Percentiles rank a stretch among this genome's conserved stretches.
phyloP scores from a whole-genome alignment of 2,797 vertebrate genomes.

The Hypotaenidia okinawae region DNA sequence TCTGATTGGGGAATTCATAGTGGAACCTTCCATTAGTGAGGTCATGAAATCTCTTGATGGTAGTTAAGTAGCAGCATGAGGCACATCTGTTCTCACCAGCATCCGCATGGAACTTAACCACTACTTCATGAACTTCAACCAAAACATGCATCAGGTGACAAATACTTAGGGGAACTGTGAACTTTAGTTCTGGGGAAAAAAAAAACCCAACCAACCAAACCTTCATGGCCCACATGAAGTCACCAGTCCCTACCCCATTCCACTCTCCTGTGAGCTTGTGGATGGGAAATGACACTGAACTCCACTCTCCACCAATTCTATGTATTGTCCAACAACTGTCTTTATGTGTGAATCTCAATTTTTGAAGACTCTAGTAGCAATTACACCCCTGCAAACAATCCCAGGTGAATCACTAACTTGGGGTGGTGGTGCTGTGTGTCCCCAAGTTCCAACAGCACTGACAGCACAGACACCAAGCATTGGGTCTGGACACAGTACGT shows the following conservation, averaged over 20 bases:
- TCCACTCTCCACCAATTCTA: too few relatives aligned
- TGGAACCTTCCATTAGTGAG: not conserved
- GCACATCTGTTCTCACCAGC: accelerated
- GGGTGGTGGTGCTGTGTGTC: too few relatives aligned
- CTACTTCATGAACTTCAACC: not conserved
- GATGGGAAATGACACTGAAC: accelerated
- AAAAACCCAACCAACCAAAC: too few relatives aligned
- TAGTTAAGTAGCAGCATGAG: not conserved
- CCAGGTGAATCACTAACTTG: not conserved
- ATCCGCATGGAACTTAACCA: not conserved
- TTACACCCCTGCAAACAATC: not conserved
- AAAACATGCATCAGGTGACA: not conserved
- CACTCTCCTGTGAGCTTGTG: not conserved
- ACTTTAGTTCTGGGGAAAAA: not conserved
- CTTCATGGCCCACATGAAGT: accelerated
- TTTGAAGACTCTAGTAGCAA: not conserved
- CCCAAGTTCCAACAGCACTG: not conserved
- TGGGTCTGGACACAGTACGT: accelerated
- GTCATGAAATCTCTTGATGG: not conserved
- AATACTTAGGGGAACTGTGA: accelerated
- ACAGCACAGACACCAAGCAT: accelerated
- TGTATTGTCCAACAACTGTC: not conserved
- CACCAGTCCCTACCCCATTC: not conserved
- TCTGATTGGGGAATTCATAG: not conserved
- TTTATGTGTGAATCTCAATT: not conserved